These are phyloP conservation scores for Odontophorus gujanensis DNA, from an alignment of 2,113 vertebrate species.

Conservation along the genomic window DNA sequence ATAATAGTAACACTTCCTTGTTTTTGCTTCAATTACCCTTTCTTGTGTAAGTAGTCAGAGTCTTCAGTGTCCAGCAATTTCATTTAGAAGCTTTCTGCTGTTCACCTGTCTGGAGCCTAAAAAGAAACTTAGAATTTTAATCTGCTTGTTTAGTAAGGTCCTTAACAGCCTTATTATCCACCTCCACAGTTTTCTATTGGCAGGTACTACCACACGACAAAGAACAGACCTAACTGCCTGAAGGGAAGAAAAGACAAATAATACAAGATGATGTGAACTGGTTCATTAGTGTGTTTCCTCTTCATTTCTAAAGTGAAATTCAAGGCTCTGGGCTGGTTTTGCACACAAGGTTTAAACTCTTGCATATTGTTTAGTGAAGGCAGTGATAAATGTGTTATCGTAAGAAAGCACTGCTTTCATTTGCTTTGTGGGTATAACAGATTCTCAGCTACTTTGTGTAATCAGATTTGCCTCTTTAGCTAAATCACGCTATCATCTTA, in stretches of 20 bases:
- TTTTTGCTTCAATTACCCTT: neutral
- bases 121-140: constrained; percentile 7
- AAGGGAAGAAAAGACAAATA: neutral
- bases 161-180: constrained; percentile 22
- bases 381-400: neutral
- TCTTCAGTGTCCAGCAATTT: neutral
- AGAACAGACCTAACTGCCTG: neutral
- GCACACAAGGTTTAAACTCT: neutral
- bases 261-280: neutral
- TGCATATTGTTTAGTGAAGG: constrained; percentile 23
- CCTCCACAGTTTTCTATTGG: constrained; percentile 6
- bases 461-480: constrained; percentile 43
- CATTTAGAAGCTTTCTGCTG: neutral
- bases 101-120: neutral
- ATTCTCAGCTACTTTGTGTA: constrained; percentile 29
- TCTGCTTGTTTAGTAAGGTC: neutral
- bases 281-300: neutral
- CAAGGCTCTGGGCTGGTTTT: neutral
- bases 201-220: neutral
- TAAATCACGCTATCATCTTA: constrained; percentile 13
- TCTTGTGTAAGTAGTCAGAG: neutral
- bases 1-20: neutral
- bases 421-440: neutral
- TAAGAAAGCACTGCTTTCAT: constrained; percentile 28
- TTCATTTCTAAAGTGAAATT: neutral